phyloP scores from a whole-genome alignment of 2,888 invertebrate genomes.

The Baronia brevicornis region DNA sequence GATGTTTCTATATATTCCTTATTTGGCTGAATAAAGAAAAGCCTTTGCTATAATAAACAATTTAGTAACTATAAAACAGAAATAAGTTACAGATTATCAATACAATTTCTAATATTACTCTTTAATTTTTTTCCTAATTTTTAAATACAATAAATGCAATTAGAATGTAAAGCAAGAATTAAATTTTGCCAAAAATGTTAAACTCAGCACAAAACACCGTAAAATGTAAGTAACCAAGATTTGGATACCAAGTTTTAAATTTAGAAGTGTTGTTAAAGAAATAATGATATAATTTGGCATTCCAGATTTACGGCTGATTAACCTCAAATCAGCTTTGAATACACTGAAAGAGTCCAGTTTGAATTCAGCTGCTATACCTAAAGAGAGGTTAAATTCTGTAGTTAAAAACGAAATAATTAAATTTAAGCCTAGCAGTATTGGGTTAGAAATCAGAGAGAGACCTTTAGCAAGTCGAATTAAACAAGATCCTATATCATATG shows the following conservation, averaged over 20 bases:
- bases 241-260: conserved; percentile 37
- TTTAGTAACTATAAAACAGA: too few relatives aligned
- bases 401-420: conserved; percentile 30
- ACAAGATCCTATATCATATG: conserved; percentile 52
- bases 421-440: conserved; percentile 51
- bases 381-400: conserved; percentile 26
- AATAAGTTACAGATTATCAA: too few relatives aligned
- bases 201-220: conserved; percentile 52
- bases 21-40: too few relatives aligned
- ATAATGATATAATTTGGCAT: conserved; percentile 20
- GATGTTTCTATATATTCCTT: too few relatives aligned
- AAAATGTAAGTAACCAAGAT: conserved; percentile 50
- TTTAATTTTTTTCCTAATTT: too few relatives aligned
- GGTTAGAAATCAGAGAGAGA: conserved; percentile 47
- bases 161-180: too few relatives aligned
- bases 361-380: conserved; percentile 20
- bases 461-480: conserved; percentile 32
- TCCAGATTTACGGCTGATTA: conserved; percentile 54
- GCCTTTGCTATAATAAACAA: too few relatives aligned
- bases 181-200: conserved; percentile 41
- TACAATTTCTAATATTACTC: too few relatives aligned
- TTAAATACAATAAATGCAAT: too few relatives aligned
- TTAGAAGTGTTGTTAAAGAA: conserved; percentile 14
- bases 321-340: conserved; percentile 48
- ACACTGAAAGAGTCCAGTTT: conserved; percentile 44